Base-by-base conservation (phyloP, 2,888 invertebrate genomes). In the Dromius quadrimaculatus region DNA sequence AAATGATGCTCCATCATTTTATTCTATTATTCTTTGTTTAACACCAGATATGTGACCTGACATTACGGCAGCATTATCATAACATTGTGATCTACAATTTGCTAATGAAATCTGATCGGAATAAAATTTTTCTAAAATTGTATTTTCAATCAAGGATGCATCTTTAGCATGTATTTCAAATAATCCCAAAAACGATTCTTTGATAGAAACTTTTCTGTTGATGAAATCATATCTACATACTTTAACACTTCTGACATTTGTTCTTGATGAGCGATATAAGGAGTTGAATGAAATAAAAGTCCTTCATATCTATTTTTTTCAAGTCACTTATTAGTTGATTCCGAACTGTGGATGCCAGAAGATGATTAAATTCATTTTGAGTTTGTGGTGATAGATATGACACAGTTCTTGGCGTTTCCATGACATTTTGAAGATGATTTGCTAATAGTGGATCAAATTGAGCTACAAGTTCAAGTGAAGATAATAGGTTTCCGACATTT, bases 11-110 rank as follows among this genome's bases (percentile, higher is more conserved):
- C 17, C 9, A 11, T 34, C 11, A 17, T 68, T 71, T 2, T 13
- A 11, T 2, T 47, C 57, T 8, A 11, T 20, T 5, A 71, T 71
- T 17, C 68, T 47, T 43, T 62, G 62, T 13, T 62, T 5, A 41
- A 43, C 43, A 4, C 63, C 43, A 62, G 2, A 23, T 62, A 11
- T 43, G 45, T 38, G 47, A 11, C 66, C 71, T 15, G 65, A 20
- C 71, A 68, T 71, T 2, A 23, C 45, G 19, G 71, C 68, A 61
- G 38, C 50, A 28, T 65, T 70, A 17, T 72, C 64, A 22, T 72
- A 72, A 6, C 41, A 38, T 23, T 47, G 17, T 43, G 45, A 28
- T 43, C 22, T 8, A 61, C 22, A 59, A 41, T 23, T 32, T 45
- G n/a, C 23, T 17, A 64, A 45, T 32, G 32, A 32, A 32, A 32